These are phyloP conservation scores for Drosophila incognita DNA, from an alignment of 2,888 invertebrate genomes.

Conservation along the genomic window DNA sequence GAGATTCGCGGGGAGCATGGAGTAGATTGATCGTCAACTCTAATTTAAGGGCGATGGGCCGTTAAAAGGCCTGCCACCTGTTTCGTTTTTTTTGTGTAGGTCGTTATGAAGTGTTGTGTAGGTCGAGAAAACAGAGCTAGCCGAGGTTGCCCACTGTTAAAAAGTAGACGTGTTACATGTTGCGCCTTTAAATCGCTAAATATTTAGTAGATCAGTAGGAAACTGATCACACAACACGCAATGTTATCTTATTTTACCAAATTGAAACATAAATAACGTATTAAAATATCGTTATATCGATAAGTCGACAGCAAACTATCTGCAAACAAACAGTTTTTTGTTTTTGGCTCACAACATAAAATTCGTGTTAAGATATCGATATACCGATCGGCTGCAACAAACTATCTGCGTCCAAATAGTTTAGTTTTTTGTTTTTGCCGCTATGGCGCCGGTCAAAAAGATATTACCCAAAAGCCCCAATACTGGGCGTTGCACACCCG, in stretches of 20 bases:
- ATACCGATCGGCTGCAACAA: slow-evolving; percentile 7
- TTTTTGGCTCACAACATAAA: not conserved
- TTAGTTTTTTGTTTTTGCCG: not conserved
- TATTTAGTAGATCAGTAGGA: not conserved
- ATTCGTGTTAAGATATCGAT: not conserved
- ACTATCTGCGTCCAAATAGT: not conserved
- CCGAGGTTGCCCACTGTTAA: no score
- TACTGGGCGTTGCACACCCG: not conserved
- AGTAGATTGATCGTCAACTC: no score
- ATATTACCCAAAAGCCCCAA: slow-evolving; percentile 38
- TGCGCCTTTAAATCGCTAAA: not conserved
- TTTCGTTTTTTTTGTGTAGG: no score
- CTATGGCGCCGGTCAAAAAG: not conserved
- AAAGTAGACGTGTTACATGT: no score
- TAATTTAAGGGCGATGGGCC: no score
- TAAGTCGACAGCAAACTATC: not conserved
- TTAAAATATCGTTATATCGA: slow-evolving; percentile 13
- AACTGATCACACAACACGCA: not conserved
- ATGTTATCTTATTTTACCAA: not conserved
- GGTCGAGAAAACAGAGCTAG: no score
- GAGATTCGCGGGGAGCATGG: no score
- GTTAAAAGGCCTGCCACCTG: no score
- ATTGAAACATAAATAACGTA: not conserved
- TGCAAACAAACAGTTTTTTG: not conserved
- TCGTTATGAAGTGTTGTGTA: no score